phyloP scores from a whole-genome alignment of 1,140 invertebrate genomes.

The Platorchestia sp. region DNA sequence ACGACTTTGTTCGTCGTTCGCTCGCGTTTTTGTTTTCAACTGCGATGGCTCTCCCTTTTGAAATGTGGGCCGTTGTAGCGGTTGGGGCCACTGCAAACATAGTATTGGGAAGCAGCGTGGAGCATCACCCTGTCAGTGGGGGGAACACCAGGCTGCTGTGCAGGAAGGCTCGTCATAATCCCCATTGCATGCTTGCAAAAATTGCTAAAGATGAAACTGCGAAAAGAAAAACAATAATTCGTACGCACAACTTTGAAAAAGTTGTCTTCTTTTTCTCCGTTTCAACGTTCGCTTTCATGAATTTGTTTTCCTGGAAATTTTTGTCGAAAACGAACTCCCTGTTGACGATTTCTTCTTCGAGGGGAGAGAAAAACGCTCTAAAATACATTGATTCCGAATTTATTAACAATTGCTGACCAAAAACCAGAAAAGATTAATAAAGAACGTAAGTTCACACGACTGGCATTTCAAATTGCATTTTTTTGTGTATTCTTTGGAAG shows the following conservation, averaged over 20 bases:
- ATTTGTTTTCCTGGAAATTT: background rate
- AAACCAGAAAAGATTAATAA: background rate
- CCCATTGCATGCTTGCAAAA: background rate
- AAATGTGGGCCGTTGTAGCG: background rate
- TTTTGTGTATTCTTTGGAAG: background rate
- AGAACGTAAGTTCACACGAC: background rate
- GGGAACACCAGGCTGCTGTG: background rate
- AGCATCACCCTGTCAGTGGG: background rate
- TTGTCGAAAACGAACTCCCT: background rate
- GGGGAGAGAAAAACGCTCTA: background rate
- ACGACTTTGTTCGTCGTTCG: background rate
- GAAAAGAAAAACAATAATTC: background rate
- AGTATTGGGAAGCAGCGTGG: background rate
- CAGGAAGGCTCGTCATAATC: background rate
- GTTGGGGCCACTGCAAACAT: background rate
- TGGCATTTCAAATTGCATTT: background rate
- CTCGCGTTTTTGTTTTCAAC: background rate
- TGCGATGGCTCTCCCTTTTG: background rate
- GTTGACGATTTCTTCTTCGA: background rate
- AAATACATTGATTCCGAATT: background rate
- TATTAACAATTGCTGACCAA: background rate
- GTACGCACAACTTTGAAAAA: background rate
- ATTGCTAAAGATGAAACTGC: background rate
- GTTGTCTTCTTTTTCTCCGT: background rate
- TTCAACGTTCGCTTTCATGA: background rate